Evolutionary conservation across 2,113 vertebrate species (phyloP).

Genomic region (Dendrocopos noguchii): DNA sequence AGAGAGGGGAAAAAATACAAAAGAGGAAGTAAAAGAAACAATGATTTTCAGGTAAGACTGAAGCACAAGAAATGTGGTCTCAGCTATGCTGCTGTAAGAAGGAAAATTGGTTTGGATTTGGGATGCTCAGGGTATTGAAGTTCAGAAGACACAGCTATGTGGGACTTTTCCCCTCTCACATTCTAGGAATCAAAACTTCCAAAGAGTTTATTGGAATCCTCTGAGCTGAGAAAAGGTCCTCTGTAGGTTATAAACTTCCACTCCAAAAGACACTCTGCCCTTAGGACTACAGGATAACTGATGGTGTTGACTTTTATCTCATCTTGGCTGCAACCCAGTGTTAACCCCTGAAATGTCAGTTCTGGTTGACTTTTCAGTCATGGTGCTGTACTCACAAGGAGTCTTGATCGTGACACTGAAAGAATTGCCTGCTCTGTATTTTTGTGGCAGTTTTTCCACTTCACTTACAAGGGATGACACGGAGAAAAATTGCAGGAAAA

Average conservation of each 20-base stretch:
- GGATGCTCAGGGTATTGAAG: not conserved
- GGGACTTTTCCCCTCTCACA: not conserved
- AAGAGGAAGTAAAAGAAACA: not conserved
- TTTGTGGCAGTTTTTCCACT: not conserved
- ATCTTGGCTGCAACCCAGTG: not conserved
- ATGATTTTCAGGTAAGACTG: not conserved
- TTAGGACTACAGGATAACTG: not conserved
- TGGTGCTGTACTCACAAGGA: not conserved
- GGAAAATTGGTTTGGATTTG: not conserved
- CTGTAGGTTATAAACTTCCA: not conserved
- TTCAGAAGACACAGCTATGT: not conserved
- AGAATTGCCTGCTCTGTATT: not conserved
- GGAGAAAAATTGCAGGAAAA: not conserved
- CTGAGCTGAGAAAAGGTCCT: not conserved
- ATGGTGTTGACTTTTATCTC: not conserved
- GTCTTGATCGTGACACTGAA: not conserved
- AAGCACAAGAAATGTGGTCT: not conserved
- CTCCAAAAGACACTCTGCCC: not conserved
- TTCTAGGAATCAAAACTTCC: not conserved
- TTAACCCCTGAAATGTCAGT: not conserved
- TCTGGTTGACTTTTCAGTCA: not conserved
- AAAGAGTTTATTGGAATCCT: not conserved
- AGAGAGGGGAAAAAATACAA: not conserved
- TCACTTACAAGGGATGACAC: not conserved
- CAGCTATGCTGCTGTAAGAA: not conserved